phyloP scores from a whole-genome alignment of 2,888 invertebrate genomes.

The Philereme vetulata region DNA sequence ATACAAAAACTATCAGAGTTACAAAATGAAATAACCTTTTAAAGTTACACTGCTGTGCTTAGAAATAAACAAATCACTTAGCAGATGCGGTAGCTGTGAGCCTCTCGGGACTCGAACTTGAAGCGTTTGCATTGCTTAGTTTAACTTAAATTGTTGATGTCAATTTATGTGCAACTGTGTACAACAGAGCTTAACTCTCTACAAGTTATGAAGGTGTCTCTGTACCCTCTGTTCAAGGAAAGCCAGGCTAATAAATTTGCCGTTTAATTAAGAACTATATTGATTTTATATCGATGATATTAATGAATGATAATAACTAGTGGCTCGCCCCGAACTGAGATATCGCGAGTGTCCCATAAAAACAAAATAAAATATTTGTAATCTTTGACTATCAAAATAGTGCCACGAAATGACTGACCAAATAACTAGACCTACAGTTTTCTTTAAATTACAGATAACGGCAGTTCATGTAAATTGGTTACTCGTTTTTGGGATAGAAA shows the following conservation, averaged over 20 bases:
- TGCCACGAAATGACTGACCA: too few species aligned
- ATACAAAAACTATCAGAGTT: not conserved
- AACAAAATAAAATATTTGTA: too few species aligned
- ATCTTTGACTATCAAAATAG: too few species aligned
- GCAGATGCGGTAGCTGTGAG: slow-evolving; percentile 27
- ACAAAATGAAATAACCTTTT: slow-evolving; percentile 7
- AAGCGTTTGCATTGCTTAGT: slow-evolving; percentile 36
- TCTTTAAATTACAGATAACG: too few species aligned
- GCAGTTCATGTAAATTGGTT: too few species aligned
- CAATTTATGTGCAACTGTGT: slow-evolving; percentile 40
- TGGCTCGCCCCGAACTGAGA: not conserved
- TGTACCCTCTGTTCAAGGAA: slow-evolving; percentile 18
- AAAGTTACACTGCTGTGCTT: slow-evolving; percentile 19
- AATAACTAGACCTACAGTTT: too few species aligned
- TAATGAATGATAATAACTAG: not conserved
- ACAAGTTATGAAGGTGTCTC: slow-evolving; percentile 28
- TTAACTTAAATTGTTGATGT: slow-evolving; percentile 42
- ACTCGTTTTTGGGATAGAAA: too few species aligned
- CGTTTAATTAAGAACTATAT: slow-evolving; percentile 1
- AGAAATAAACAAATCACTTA: slow-evolving; percentile 38
- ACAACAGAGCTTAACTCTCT: slow-evolving; percentile 29
- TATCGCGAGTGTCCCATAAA: too few species aligned
- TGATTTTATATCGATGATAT: not conserved
- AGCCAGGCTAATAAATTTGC: slow-evolving; percentile 16
- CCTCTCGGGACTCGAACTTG: slow-evolving; percentile 31